Evolutionary conservation across 1,140 invertebrate genomes (phyloP).

Genomic region (Trichoplusia ni): DNA sequence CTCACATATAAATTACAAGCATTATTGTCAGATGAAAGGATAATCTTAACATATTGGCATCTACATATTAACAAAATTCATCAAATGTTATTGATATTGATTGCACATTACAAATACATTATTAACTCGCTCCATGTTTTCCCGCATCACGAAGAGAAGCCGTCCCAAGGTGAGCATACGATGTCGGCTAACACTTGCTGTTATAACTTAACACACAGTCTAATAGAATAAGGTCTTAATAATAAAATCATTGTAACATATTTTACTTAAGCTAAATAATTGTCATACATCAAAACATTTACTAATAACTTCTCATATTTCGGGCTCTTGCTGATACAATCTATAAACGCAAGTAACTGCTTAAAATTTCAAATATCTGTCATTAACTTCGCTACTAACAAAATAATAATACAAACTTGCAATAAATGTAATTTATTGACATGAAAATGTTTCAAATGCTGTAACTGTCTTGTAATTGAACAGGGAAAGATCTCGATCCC

Average conservation of each 20-base stretch:
- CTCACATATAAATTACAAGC: constrained; percentile 32
- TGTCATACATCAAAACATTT: no score
- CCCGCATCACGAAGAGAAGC: constrained; percentile 60
- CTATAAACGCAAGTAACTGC: no score
- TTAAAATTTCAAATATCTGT: no score
- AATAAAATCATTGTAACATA: no score
- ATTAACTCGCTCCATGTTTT: constrained; percentile 61
- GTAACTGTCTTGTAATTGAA: constrained; percentile 4
- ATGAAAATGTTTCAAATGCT: neutral
- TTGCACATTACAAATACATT: constrained; percentile 48
- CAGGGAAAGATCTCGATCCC: constrained; percentile 78
- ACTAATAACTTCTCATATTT: no score
- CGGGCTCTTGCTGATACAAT: no score
- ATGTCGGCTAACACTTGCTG: neutral
- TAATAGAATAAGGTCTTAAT: no score
- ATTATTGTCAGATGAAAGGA: constrained; percentile 44
- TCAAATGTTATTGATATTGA: constrained; percentile 50
- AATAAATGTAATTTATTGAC: neutral
- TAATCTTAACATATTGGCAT: constrained; percentile 38
- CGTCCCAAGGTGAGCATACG: constrained; percentile 55
- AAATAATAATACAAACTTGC: neutral
- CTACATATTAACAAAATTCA: constrained; percentile 44
- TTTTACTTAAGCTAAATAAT: no score
- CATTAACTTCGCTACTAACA: no score
- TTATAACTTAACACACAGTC: neutral